Conservation (phyloP, 2,888 invertebrate genomes). For the Balanococcus diminutus region DNA sequence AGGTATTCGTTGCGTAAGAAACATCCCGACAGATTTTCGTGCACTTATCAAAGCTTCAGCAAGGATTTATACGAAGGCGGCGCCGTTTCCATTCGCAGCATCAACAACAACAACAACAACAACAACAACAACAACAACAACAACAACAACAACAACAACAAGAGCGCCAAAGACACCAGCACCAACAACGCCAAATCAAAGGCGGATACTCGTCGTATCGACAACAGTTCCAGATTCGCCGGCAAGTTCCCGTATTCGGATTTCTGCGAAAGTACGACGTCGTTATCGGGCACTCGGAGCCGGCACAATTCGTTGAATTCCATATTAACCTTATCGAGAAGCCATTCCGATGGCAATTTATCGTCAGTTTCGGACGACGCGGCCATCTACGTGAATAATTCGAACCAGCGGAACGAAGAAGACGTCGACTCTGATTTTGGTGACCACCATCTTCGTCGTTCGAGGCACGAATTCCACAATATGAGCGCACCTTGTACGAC, state of each 20-base stretch:
- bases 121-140: not conserved
- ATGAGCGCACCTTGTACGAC: no score
- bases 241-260: slow-evolving; percentile 50
- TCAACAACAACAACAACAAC: not conserved
- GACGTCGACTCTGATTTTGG: not conserved
- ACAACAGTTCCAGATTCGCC: not conserved
- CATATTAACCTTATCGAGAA: slow-evolving; percentile 66
- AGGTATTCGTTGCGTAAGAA: slow-evolving; percentile 52
- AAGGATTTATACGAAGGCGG: slow-evolving; percentile 56
- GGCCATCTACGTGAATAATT: slow-evolving; percentile 59
- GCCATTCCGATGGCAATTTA: slow-evolving; percentile 76
- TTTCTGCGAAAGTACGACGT: not conserved
- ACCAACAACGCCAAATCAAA: not conserved
- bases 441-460: no score
- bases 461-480: no score
- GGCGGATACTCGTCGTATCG: no score
- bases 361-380: slow-evolving; percentile 56
- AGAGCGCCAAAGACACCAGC: no score
- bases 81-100: not conserved
- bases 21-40: slow-evolving; percentile 51
- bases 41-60: slow-evolving; percentile 56
- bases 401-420: not conserved
- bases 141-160: not conserved
- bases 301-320: slow-evolving; percentile 46
- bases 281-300: not conserved